Conservation (phyloP, 2,888 invertebrate genomes). For the Andrena dorsata region DNA sequence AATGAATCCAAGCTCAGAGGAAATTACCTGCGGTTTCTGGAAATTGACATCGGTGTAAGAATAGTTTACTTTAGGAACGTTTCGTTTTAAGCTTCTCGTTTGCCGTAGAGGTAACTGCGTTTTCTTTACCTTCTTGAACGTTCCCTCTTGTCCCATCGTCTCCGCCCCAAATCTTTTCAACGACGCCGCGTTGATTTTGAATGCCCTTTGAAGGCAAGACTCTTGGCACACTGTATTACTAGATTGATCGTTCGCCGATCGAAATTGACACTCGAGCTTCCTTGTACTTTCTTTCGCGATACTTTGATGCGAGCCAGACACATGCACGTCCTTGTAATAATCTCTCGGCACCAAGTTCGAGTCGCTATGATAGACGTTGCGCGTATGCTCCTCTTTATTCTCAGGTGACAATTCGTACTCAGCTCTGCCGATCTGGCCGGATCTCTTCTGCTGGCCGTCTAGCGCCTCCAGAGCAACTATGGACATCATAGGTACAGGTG, state of each 20-base stretch:
- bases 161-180: constrained; percentile 62
- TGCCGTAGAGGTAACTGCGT: constrained; percentile 66
- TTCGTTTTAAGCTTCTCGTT: constrained; percentile 81
- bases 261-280: constrained; percentile 63
- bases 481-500: constrained; percentile 78
- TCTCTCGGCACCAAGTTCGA: constrained; percentile 71
- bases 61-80: constrained; percentile 81
- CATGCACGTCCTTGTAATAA: constrained; percentile 70
- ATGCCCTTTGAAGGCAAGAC: constrained; percentile 60
- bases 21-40: too few relatives aligned
- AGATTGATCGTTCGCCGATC: constrained; percentile 54
- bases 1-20: too few relatives aligned
- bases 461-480: constrained; percentile 76
- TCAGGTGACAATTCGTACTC: constrained; percentile 49
- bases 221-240: constrained; percentile 59
- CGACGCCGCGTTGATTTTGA: constrained; percentile 50
- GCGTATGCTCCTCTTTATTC: constrained; percentile 40
- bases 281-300: constrained; percentile 59
- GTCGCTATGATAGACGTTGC: constrained; percentile 49
- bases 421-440: constrained; percentile 54
- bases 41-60: constrained; percentile 80
- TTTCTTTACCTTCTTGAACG: constrained; percentile 66
- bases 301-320: constrained; percentile 62
- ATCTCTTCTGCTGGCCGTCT: constrained; percentile 52
- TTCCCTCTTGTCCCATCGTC: constrained; percentile 56